Evolutionary conservation across 2,888 invertebrate genomes (phyloP).

Genomic region (Apantesis nais): DNA sequence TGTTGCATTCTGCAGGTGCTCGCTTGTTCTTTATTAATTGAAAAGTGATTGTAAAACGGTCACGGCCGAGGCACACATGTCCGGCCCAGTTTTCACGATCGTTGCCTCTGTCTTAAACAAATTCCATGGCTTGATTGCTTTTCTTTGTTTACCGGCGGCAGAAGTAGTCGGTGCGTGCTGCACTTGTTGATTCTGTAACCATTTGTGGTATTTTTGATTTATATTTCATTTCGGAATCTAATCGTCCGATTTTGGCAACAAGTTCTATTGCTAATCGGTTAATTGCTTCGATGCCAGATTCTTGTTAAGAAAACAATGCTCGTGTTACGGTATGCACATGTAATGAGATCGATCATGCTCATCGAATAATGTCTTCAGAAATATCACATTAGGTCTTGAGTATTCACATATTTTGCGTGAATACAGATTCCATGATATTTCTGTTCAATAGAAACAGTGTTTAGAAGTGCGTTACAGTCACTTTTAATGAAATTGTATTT

Average conservation of each 20-base stretch:
- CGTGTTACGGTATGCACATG: conserved; percentile 22
- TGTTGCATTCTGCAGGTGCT: conserved; percentile 82
- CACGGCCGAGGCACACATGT: conserved; percentile 84
- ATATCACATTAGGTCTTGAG: conserved; percentile 6
- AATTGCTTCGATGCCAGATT: conserved; percentile 25
- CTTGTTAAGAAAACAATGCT: conserved; percentile 32
- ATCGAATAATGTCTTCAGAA: conserved; percentile 14
- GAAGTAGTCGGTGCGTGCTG: conserved; percentile 55
- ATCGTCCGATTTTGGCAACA: conserved; percentile 46
- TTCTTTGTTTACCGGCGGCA: conserved; percentile 76
- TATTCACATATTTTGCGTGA: not conserved
- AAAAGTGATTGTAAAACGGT: conserved; percentile 85
- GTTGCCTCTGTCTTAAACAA: conserved; percentile 69
- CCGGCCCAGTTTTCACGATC: conserved; percentile 84
- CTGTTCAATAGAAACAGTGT: not conserved
- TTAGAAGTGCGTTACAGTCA: not conserved
- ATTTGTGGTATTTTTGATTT: conserved; percentile 32
- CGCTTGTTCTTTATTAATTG: conserved; percentile 81
- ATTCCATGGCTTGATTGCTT: conserved; percentile 66
- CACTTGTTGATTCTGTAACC: conserved; percentile 67
- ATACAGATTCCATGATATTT: not conserved
- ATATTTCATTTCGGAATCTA: conserved; percentile 36
- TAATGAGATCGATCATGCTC: conserved; percentile 21
- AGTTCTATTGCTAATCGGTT: conserved; percentile 36
- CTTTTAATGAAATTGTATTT: not conserved